Base-by-base conservation (phyloP, 2,113 vertebrate genomes). In the Corythaeola cristata region DNA sequence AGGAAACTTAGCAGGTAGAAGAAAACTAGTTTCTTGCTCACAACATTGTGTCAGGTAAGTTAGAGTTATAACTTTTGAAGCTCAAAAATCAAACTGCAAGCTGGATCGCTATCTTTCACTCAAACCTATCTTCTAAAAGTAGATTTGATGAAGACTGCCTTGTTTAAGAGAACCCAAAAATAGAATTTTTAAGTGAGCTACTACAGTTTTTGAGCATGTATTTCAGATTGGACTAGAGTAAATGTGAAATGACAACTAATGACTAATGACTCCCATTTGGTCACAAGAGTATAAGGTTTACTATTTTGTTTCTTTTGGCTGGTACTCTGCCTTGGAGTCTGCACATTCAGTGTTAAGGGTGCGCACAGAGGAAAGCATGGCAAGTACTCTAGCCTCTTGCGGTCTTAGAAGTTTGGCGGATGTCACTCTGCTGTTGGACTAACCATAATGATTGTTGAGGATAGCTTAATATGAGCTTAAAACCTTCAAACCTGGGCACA, bases 231-330 rank as follows among this genome's bases (percentile, higher is more conserved):
- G 28, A 56, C 22, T 73, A 45, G 44, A 78, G 53, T 79, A 37
- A 82, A 69, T 28, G 32, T 58, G 73, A 60, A 82, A 64, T 58
- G 71, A 87, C 17, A 7, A 7, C 28, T 60, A 35, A 47, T 69
- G 75, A 91, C 66, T 91, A 49, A 89, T 74, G 92, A 58, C 28
- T 85, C 53, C 49, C 52, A 39, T 76, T 74, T 67, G 56, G 39
- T 89, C 80, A 49, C 52, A 71, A 67, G 72, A 32, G 44, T 94
- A 2, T 82, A 88, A 58, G 15, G 33, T 80, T 80, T 93, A 59
- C 47, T 90, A 15, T 35, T 82, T 47, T 63, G 44, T 84, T 94
- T 89, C 72, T 93, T 85, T 92, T 81, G 91, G 77, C 80, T 90
- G 35, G 7, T 81, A 10, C 28, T 83, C 3, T 69, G 52, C 41